Evolutionary conservation across 2,797 vertebrate genomes (phyloP), one percentile per base, ranked within the genome.

Genomic region (Tangara arthus): DNA sequence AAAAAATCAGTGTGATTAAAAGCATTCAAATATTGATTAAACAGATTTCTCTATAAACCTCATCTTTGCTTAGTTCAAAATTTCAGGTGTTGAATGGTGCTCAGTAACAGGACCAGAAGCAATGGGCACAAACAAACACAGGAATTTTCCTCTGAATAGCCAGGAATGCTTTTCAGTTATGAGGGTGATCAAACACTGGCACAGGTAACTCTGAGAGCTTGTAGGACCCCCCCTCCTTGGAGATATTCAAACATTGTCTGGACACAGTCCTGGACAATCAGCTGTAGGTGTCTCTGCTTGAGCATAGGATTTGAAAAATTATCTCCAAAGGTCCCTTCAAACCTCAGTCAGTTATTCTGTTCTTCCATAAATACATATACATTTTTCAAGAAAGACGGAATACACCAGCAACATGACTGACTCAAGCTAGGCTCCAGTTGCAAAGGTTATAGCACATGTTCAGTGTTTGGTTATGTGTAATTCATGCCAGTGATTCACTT

Each of bases 371-470:
- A 88, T 34, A 63, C 15, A 77, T 3, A 8, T 8, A 60, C 0
- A 0, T 57, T 82, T 92, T 85, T 82, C 11, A 11, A 64, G 42
- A 72, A 65, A 72, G 47, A 55, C 2, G 7, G 47, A 63, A 50
- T 60, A 73, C 30, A 37, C 7, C 19, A 81, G 46, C 30, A 91
- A 68, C 50, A 57, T 32, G 11, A 47, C 37, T 89, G 55, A 89
- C 32, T 87, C 63, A 79, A 90, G 50, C 9, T 53, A 78, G 42
- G 42, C 10, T 76, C 32, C 55, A 64, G 20, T 61, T 75, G 24
- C 41, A 86, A 94, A 78, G 53, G 69, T 78, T 95, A 81, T 6
- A 94, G 76, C 72, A 90, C 65, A 91, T 91, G 86, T 88, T 93
- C 32, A 50, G 37, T 68, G 49, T 91, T 96, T 70, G 49, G 35